A percentile compares a stretch with the other conserved stretches of the same genome.
phyloP scores from a whole-genome alignment of 2,113 vertebrate genomes.

The Ictidomys tridecemlineatus region DNA sequence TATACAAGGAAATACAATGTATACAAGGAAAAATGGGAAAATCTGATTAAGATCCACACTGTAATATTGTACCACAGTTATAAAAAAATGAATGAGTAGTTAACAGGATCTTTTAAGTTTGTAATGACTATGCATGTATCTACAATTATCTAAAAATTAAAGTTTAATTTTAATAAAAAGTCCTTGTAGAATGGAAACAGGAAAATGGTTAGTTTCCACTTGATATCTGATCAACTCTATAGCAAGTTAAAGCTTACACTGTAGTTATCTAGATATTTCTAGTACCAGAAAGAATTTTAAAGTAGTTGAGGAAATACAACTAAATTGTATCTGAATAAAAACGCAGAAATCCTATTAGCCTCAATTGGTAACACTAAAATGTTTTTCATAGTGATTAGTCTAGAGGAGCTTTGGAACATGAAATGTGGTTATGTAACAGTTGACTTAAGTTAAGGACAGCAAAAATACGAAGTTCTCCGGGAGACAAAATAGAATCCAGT shows the following conservation, averaged over 20 bases:
- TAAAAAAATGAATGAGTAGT: background rate
- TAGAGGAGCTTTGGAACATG: background rate
- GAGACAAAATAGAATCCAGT: slow-evolving; percentile 36
- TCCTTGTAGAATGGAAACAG: background rate
- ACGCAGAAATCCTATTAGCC: background rate
- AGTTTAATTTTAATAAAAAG: background rate
- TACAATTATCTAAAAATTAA: background rate
- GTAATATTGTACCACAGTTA: background rate
- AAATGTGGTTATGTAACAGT: slow-evolving; percentile 12
- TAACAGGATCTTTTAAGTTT: background rate
- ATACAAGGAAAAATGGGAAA: background rate
- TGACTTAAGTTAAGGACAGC: background rate
- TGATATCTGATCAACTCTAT: background rate
- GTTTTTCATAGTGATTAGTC: background rate
- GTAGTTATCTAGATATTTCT: background rate
- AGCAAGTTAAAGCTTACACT: background rate
- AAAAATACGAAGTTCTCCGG: background rate
- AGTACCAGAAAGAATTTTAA: slow-evolving; percentile 17
- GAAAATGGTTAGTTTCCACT: background rate
- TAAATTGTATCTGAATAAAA: slow-evolving; percentile 46
- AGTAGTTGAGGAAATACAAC: background rate
- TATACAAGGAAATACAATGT: background rate
- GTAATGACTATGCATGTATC: background rate
- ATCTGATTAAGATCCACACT: background rate
- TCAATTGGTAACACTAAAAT: background rate